Conservation (phyloP, 2,113 vertebrate species). For the Erpornis zantholeuca region DNA sequence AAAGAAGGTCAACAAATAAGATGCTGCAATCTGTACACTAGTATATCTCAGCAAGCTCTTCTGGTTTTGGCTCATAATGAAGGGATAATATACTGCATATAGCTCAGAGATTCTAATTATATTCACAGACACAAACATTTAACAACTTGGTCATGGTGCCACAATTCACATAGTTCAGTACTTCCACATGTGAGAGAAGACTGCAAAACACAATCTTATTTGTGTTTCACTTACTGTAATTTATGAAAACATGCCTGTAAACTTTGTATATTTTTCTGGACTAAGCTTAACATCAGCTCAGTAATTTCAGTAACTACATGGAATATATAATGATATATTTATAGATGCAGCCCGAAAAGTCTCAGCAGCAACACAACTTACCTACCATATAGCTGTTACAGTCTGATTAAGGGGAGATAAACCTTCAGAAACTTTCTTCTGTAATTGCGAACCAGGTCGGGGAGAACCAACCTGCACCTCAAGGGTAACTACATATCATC, state of each 20-base stretch:
- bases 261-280: background rate
- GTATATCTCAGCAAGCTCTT: background rate
- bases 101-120: background rate
- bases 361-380: background rate
- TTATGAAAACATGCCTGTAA: background rate
- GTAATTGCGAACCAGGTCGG: background rate
- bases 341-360: background rate
- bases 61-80: background rate
- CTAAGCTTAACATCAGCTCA: background rate
- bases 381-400: background rate
- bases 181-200: background rate
- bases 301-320: background rate
- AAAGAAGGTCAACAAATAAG: background rate
- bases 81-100: background rate
- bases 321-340: background rate
- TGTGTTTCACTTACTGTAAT: background rate
- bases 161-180: background rate
- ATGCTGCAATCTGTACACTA: background rate
- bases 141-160: background rate
- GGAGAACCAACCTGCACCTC: background rate
- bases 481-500: background rate
- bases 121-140: background rate
- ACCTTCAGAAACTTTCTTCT: background rate
- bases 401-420: background rate
- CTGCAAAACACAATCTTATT: background rate